These are phyloP conservation scores for Temnothorax curvispinosus DNA, from an alignment of 1,140 invertebrate genomes.

Conservation along the genomic window DNA sequence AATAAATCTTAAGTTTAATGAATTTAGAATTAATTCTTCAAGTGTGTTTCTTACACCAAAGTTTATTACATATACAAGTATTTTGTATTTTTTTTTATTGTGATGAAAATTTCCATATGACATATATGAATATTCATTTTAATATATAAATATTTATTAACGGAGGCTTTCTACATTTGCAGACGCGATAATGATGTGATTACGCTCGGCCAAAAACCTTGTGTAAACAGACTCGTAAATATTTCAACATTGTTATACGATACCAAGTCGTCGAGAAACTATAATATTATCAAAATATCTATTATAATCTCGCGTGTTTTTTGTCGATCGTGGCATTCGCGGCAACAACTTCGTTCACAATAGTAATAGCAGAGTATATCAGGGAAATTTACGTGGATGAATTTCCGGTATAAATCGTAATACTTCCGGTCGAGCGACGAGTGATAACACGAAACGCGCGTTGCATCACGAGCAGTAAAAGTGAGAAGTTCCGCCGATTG, in stretches of 20 bases:
- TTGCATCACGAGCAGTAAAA: slow-evolving; percentile 56
- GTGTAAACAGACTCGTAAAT: not conserved
- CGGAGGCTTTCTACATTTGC: not conserved
- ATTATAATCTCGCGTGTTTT: slow-evolving; percentile 27
- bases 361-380: slow-evolving; percentile 30
- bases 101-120: not conserved
- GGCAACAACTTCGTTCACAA: slow-evolving; percentile 21
- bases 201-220: not conserved
- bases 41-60: not conserved
- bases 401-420: slow-evolving; percentile 59
- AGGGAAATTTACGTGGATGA: slow-evolving; percentile 36
- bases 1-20: not conserved
- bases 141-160: slow-evolving; percentile 7
- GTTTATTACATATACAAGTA: not conserved
- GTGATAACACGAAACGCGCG: slow-evolving; percentile 53
- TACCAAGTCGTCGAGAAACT: not conserved
- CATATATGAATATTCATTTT: not conserved
- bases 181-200: not conserved
- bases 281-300: not conserved
- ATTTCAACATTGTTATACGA: slow-evolving; percentile 1
- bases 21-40: not conserved
- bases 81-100: not conserved
- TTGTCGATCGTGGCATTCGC: not conserved
- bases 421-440: slow-evolving; percentile 41
- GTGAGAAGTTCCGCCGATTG: slow-evolving; percentile 62